Percentiles rank a stretch among this genome's conserved stretches.
These are phyloP conservation scores for Drosophila miranda DNA, from an alignment of 1,140 invertebrate species.

Conservation along the genomic window DNA sequence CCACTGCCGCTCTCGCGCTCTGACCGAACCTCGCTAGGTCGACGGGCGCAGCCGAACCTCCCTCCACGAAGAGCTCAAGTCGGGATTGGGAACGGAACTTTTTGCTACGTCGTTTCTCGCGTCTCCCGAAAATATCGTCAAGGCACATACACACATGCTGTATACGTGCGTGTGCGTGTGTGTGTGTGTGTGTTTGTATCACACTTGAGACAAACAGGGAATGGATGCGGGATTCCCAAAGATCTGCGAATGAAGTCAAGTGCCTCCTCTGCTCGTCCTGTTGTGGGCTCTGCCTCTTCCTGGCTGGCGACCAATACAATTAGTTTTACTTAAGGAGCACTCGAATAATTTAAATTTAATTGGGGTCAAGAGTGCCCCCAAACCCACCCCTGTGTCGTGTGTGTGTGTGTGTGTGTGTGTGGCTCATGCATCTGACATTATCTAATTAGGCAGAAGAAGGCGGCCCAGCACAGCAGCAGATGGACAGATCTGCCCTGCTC, in stretches of 20 bases:
- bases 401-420: conserved; percentile 8
- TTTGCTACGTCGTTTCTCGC: too few relatives aligned
- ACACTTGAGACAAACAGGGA: conserved; percentile 25
- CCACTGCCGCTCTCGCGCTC: too few relatives aligned
- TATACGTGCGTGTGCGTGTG: background rate
- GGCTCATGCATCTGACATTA: conserved; percentile 68
- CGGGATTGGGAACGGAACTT: too few relatives aligned
- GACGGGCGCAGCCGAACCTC: too few relatives aligned
- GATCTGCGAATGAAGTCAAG: conserved; percentile 5
- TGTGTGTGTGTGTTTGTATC: background rate
- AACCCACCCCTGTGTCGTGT: background rate
- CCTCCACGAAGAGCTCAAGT: too few relatives aligned
- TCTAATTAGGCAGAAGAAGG: conserved; percentile 67
- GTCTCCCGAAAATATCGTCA: too few relatives aligned
- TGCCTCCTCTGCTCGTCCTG: too few relatives aligned
- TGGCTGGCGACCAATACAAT: conserved; percentile 53
- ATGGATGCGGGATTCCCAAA: background rate
- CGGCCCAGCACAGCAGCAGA: background rate
- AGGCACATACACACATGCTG: background rate
- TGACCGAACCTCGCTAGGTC: too few relatives aligned
- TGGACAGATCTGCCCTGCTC: background rate
- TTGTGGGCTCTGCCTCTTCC: too few relatives aligned
- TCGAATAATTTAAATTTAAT: conserved; percentile 80
- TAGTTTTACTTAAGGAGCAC: conserved; percentile 71
- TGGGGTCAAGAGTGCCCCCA: conserved; percentile 61